Conservation (phyloP, 2,113 vertebrate genomes). For the Alosa alosa region DNA sequence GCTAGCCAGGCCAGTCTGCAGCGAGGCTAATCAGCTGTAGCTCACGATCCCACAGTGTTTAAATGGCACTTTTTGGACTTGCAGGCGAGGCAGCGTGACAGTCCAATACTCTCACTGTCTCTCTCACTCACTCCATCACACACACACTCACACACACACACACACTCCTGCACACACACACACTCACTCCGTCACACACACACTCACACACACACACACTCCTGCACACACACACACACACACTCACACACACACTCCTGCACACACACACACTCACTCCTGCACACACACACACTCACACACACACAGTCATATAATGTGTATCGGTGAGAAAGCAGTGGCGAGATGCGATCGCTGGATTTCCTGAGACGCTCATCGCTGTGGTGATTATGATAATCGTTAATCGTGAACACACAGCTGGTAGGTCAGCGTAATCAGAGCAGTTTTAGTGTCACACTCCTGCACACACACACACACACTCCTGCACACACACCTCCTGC, state of each 20-base stretch:
- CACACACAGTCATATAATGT: not conserved
- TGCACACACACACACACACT: not conserved
- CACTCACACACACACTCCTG: not conserved
- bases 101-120: not conserved
- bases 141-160: not conserved
- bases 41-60: constrained; percentile 5
- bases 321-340: not conserved
- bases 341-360: not conserved
- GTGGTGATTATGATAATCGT: not conserved
- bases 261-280: not conserved
- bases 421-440: not conserved
- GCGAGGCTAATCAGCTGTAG: too few species aligned
- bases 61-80: constrained; percentile 1
- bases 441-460: not conserved
- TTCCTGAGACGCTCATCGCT: not conserved
- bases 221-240: not conserved
- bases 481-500: not conserved
- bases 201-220: not conserved
- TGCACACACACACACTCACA: not conserved
- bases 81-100: not conserved
- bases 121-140: not conserved
- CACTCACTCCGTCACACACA: too few species aligned
- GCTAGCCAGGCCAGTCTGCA: too few species aligned
- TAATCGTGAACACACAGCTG: not conserved
- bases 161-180: too few species aligned